These are phyloP conservation scores for Echinarachnius parma DNA, from an alignment of 53 echinoderm and acorn worm genomes.

Conservation along the genomic window DNA sequence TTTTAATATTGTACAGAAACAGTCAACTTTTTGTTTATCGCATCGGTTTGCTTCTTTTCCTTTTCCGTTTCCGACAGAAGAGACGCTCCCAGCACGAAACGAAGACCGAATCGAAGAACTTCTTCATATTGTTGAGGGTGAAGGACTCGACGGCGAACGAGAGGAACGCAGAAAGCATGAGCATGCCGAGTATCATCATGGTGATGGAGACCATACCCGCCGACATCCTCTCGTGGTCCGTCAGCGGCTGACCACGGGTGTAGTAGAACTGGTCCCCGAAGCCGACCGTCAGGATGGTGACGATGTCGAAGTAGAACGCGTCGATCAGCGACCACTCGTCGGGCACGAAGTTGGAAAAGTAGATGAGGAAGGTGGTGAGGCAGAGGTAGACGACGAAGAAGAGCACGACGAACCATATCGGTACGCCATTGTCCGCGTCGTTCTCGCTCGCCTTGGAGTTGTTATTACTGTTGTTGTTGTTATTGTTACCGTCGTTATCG, in stretches of 20 bases:
- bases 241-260: conserved; percentile 4
- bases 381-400: conserved; percentile 11
- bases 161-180: conserved; percentile 28
- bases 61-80: conserved; percentile 24
- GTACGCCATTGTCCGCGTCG: neutral
- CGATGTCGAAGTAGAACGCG: conserved; percentile 34
- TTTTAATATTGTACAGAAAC: too few species aligned
- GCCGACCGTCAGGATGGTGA: conserved; percentile 30
- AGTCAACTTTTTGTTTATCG: too few species aligned
- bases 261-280: conserved; percentile 36
- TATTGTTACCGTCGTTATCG: neutral
- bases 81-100: conserved; percentile 22
- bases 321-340: conserved; percentile 13
- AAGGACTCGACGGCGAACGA: conserved; percentile 35
- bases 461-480: conserved; percentile 8
- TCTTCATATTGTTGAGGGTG: conserved; percentile 25
- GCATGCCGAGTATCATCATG: conserved; percentile 32
- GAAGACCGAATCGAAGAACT: conserved; percentile 12
- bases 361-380: conserved; percentile 9
- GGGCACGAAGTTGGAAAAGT: conserved; percentile 35
- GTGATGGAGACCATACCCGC: conserved; percentile 13
- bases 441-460: neutral
- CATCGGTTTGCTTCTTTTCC: conserved; percentile 10
- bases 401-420: conserved; percentile 28
- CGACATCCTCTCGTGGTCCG: neutral